phyloP scores from a whole-genome alignment of 2,888 invertebrate species.

The Nezara viridula region DNA sequence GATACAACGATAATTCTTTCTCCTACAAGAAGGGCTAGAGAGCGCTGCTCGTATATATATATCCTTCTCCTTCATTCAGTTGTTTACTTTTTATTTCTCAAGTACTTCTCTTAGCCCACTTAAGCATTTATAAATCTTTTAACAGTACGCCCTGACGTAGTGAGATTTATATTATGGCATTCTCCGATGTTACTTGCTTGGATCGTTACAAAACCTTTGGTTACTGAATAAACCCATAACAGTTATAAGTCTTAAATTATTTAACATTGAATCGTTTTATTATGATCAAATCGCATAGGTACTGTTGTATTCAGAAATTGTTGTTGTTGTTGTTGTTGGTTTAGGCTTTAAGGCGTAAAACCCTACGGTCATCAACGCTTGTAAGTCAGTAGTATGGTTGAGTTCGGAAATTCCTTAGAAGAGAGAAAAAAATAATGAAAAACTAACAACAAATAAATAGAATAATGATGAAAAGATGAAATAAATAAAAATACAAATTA shows the following conservation, averaged over 20 bases:
- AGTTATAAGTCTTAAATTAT: not conserved
- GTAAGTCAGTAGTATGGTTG: too few relatives aligned
- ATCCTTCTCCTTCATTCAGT: not conserved
- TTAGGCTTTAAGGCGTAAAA: too few relatives aligned
- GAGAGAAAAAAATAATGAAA: too few relatives aligned
- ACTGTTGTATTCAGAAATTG: too few relatives aligned
- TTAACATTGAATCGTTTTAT: too few relatives aligned
- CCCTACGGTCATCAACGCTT: too few relatives aligned
- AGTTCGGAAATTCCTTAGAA: too few relatives aligned
- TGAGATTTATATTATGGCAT: not conserved
- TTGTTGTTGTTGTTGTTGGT: too few relatives aligned
- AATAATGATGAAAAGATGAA: too few relatives aligned
- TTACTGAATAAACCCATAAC: not conserved
- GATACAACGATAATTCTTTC: constrained; percentile 26
- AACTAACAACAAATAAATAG: too few relatives aligned
- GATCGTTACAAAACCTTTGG: not conserved
- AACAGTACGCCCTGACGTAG: not conserved
- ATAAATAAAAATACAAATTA: too few relatives aligned
- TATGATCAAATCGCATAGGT: too few relatives aligned
- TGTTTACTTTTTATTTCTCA: not conserved
- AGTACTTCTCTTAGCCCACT: constrained; percentile 23
- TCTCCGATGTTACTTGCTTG: not conserved
- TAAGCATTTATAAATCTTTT: constrained; percentile 17
- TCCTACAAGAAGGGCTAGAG: not conserved
- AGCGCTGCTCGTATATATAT: not conserved